Percentiles rank a stretch among this genome's conserved stretches.
These are phyloP conservation scores for Chromis chromis DNA, from an alignment of 2,797 vertebrate genomes.

Conservation along the genomic window DNA sequence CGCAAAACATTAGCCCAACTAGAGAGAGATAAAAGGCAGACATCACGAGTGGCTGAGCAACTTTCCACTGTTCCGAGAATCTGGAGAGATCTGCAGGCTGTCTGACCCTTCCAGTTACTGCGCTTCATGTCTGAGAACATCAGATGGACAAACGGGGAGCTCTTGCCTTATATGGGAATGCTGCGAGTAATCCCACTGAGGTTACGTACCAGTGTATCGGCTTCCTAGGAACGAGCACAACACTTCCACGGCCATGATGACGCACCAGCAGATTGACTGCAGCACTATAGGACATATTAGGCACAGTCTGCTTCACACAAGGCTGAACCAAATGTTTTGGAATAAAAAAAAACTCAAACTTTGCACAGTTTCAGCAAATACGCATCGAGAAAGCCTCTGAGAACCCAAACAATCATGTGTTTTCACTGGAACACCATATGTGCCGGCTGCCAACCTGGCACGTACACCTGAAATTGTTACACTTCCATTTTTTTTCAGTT, in stretches of 20 bases:
- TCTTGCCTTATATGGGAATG: constrained; percentile 81
- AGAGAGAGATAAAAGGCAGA: constrained; percentile 80
- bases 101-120: constrained; percentile 74
- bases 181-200: constrained; percentile 72
- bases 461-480: constrained; percentile 27
- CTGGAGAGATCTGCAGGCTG: constrained; percentile 65
- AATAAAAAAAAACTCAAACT: constrained; percentile 38
- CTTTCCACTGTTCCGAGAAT: constrained; percentile 80
- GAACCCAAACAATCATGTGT: constrained; percentile 32
- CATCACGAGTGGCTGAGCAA: constrained; percentile 75
- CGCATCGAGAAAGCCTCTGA: neutral
- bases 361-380: constrained; percentile 35
- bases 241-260: constrained; percentile 63
- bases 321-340: constrained; percentile 54
- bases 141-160: constrained; percentile 63
- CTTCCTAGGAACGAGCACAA: constrained; percentile 65
- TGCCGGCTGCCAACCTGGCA: constrained; percentile 20
- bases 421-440: constrained; percentile 33
- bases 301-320: constrained; percentile 59
- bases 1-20: constrained; percentile 76
- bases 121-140: constrained; percentile 64
- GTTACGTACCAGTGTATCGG: constrained; percentile 72
- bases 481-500: constrained; percentile 41
- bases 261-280: constrained; percentile 59
- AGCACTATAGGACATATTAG: constrained; percentile 61